phyloP scores from a whole-genome alignment of 37 sponge, comb jelly and placozoan genomes.

The Theonella swinhoei region DNA sequence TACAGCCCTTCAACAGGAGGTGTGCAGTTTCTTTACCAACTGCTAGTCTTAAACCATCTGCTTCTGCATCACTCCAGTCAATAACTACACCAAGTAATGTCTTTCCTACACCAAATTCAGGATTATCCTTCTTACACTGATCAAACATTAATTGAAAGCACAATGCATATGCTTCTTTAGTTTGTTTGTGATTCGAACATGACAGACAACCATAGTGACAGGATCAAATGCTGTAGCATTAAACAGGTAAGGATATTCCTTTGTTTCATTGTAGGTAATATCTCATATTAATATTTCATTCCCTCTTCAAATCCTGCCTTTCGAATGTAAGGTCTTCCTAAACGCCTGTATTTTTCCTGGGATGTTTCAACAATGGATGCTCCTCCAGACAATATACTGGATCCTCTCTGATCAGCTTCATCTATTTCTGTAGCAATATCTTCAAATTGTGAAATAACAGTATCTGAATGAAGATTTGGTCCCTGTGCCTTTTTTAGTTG shows the following conservation, averaged over 20 bases:
- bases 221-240: conserved; percentile 21
- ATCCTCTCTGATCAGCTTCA: no score
- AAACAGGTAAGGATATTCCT: conserved; percentile 31
- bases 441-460: no score
- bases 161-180: conserved; percentile 7
- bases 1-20: conserved; percentile 37
- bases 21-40: conserved; percentile 32
- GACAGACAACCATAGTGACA: conserved; percentile 8
- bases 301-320: no score
- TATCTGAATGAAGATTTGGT: no score
- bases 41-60: conserved; percentile 19
- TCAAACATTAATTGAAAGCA: conserved; percentile 23
- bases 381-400: no score
- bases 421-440: no score
- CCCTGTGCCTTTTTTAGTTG: no score
- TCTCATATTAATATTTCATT: no score
- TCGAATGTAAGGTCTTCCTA: no score
- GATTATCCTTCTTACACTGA: conserved; percentile 9
- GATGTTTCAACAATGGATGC: no score
- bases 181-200: conserved; percentile 24
- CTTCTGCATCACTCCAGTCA: conserved; percentile 46
- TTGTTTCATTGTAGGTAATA: conserved; percentile 34
- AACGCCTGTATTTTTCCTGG: no score
- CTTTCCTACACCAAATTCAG: conserved; percentile 34
- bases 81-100: conserved; percentile 28